Evolutionary conservation across 2,797 vertebrate species (phyloP).

Genomic region (Caiman crocodilus): DNA sequence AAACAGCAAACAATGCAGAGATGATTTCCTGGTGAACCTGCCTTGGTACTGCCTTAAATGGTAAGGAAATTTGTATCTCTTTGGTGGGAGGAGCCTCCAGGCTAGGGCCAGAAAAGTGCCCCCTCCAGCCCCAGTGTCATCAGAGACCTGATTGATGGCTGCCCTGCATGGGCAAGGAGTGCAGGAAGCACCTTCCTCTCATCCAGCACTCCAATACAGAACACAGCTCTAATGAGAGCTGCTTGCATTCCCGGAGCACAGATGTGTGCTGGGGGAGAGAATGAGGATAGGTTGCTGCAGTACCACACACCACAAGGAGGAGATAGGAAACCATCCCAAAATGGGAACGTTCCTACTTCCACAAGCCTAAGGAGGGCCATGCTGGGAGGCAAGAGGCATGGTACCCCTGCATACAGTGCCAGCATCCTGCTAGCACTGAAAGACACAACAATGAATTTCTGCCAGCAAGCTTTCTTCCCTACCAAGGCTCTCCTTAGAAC

Average conservation of each 20-base stretch:
- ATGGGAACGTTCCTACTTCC: accelerated
- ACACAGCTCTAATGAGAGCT: accelerated
- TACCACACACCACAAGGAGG: accelerated
- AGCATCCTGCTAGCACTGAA: accelerated
- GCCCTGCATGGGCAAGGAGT: neutral
- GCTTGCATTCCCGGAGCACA: too few species aligned
- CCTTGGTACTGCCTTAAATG: neutral
- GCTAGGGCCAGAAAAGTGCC: accelerated
- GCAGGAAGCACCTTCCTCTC: neutral
- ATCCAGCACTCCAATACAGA: neutral
- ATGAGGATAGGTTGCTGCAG: too few species aligned
- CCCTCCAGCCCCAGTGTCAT: accelerated
- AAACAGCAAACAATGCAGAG: neutral
- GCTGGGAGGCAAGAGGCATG: neutral
- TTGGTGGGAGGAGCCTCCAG: neutral
- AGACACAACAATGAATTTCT: neutral
- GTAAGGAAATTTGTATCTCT: neutral
- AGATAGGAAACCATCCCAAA: too few species aligned
- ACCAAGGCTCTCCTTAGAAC: neutral
- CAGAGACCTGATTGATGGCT: too few species aligned
- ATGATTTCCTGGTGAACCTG: neutral
- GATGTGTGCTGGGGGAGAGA: too few species aligned
- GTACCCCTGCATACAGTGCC: neutral
- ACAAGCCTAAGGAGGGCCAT: neutral
- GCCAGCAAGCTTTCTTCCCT: accelerated